These are phyloP conservation scores for Apamea anceps DNA, from an alignment of 2,888 invertebrate genomes.

Conservation along the genomic window DNA sequence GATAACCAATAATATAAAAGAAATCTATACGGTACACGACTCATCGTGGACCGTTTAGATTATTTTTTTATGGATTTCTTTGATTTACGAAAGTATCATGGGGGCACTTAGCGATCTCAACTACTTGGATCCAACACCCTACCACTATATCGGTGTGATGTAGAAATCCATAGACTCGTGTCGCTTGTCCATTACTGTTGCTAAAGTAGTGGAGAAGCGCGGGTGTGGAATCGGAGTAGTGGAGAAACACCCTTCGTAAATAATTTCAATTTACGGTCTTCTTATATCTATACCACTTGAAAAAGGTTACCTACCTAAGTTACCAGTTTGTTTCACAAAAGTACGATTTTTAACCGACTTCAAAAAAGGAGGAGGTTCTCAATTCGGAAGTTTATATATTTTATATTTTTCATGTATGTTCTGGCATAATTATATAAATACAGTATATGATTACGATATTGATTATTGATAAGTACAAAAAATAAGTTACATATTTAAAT, in stretches of 20 bases:
- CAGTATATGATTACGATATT: no score
- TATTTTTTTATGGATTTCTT: no score
- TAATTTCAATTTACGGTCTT: not conserved
- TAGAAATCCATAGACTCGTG: slow-evolving; percentile 1
- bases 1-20: not conserved
- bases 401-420: no score
- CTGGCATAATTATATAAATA: no score
- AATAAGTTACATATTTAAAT: not conserved
- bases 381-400: no score
- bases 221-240: no score
- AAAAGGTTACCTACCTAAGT: not conserved
- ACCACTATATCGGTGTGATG: not conserved
- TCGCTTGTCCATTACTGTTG: not conserved
- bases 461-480: not conserved
- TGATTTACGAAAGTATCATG: not conserved
- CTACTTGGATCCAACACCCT: not conserved
- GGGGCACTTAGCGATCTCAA: not conserved
- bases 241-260: not conserved
- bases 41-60: no score
- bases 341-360: not conserved
- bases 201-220: not conserved
- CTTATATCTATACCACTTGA: no score
- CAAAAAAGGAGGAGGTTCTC: no score
- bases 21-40: no score
- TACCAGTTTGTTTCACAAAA: not conserved